Evolutionary conservation across 2,888 invertebrate species (phyloP).

Genomic region (Drosophila siamana): DNA sequence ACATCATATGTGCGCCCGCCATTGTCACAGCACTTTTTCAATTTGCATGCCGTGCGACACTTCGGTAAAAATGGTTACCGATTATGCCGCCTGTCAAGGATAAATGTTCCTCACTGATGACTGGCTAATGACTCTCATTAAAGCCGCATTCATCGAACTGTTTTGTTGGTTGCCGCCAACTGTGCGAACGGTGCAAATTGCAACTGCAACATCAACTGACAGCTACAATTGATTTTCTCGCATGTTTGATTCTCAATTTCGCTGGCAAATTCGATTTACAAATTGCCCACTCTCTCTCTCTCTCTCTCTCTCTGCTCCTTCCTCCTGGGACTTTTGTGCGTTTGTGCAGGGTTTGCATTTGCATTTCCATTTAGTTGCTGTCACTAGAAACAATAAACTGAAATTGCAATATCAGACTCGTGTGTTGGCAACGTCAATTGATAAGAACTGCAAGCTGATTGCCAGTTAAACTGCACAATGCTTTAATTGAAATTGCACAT

Average conservation of each 20-base stretch:
- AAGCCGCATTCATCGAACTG: conserved; percentile 48
- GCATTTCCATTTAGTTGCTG: conserved; percentile 4
- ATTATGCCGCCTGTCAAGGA: conserved; percentile 62
- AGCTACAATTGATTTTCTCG: conserved; percentile 52
- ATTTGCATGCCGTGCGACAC: conserved; percentile 41
- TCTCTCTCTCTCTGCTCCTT: too few species aligned
- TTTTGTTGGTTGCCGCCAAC: too few species aligned
- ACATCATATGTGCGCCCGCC: conserved; percentile 41
- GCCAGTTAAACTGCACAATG: background rate
- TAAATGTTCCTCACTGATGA: too few species aligned
- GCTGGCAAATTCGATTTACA: conserved; percentile 34
- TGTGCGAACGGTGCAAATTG: conserved; percentile 20
- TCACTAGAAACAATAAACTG: conserved; percentile 11
- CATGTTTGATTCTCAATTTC: conserved; percentile 30
- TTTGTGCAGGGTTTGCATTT: conserved; percentile 3
- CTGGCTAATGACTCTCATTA: conserved; percentile 63
- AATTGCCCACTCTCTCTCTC: conserved; percentile 11
- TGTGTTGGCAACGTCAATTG: background rate
- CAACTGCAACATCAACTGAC: conserved; percentile 25
- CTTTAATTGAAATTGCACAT: conserved; percentile 2
- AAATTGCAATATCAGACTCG: conserved; percentile 3
- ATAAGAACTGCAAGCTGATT: background rate
- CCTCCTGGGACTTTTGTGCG: background rate
- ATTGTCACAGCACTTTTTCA: conserved; percentile 46
- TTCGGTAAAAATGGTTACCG: conserved; percentile 54